Evolutionary conservation across 2,797 vertebrate genomes (phyloP).

Genomic region (Jordanella pulchra): DNA sequence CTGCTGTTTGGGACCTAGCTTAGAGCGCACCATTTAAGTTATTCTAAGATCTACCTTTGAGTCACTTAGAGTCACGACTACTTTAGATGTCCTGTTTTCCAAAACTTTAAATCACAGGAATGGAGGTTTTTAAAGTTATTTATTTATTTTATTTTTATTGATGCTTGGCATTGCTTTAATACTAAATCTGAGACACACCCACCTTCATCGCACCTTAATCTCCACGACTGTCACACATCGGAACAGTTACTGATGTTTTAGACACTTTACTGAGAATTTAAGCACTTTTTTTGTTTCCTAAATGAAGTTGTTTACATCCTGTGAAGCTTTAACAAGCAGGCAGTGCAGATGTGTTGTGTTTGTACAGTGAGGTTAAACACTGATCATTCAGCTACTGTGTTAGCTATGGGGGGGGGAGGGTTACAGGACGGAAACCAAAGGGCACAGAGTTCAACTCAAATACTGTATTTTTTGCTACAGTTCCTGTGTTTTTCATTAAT

Average conservation of each 20-base stretch:
- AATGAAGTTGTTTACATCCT: conserved; percentile 40
- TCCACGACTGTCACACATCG: conserved; percentile 7
- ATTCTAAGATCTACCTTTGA: conserved; percentile 12
- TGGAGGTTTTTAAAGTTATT: neutral
- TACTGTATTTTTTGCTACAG: conserved; percentile 24
- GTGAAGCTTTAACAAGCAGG: conserved; percentile 49
- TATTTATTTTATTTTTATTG: conserved; percentile 16
- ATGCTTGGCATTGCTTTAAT: conserved; percentile 11
- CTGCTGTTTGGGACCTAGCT: conserved; percentile 18
- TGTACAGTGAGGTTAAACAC: conserved; percentile 34
- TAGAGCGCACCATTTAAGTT: conserved; percentile 1
- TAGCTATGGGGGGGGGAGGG: conserved; percentile 27
- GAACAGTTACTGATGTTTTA: conserved; percentile 18
- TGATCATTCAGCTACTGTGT: conserved; percentile 49
- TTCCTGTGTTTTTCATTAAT: conserved; percentile 41
- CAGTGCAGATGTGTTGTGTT: conserved; percentile 27
- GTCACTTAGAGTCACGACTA: conserved; percentile 1
- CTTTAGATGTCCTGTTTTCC: conserved; percentile 9
- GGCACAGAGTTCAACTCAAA: conserved; percentile 20
- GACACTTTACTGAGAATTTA: conserved; percentile 8
- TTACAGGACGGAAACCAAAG: conserved; percentile 8
- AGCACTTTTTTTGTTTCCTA: conserved; percentile 43
- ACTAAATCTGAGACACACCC: conserved; percentile 17
- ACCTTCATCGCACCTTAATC: conserved; percentile 12
- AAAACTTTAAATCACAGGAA: neutral